A percentile compares a stretch with the other conserved stretches of the same genome.
Conservation (phyloP, 2,113 vertebrate genomes). For the Eubucco bourcierii region DNA sequence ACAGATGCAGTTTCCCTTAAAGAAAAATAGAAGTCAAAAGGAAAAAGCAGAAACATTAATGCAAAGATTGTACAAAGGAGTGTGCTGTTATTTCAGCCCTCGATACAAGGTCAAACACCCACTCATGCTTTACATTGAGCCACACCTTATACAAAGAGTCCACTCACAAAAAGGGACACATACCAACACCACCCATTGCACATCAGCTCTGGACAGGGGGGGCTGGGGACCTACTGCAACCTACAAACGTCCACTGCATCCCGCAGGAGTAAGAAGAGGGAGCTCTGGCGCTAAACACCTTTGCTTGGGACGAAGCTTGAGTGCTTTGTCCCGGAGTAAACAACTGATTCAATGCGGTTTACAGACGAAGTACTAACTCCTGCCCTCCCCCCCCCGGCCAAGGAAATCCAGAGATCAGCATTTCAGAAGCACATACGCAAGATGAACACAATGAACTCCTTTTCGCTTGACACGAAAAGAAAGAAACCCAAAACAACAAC, state of each 20-base stretch:
- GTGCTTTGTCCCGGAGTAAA: neutral
- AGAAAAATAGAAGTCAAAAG: slow-evolving; percentile 54
- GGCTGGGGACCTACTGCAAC: neutral
- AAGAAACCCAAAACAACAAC: no score
- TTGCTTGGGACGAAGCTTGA: neutral
- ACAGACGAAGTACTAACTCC: neutral
- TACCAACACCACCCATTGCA: slow-evolving; percentile 55
- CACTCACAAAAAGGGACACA: slow-evolving; percentile 56
- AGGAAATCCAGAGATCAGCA: slow-evolving; percentile 18
- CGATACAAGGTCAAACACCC: slow-evolving; percentile 45
- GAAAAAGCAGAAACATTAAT: slow-evolving; percentile 52
- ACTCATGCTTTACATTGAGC: slow-evolving; percentile 60
- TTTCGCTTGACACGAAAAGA: neutral
- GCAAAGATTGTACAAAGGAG: slow-evolving; percentile 59
- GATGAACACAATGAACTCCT: slow-evolving; percentile 44
- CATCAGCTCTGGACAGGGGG: slow-evolving; percentile 25
- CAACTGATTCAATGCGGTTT: neutral
- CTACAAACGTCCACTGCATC: neutral
- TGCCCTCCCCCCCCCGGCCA: neutral
- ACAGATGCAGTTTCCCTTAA: slow-evolving; percentile 63
- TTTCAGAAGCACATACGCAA: slow-evolving; percentile 39
- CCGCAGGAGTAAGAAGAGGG: neutral
- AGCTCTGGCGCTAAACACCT: neutral
- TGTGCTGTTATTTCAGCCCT: slow-evolving; percentile 58
- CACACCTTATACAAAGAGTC: slow-evolving; percentile 52